These are phyloP conservation scores for Phocoena sinus DNA, from an alignment of 2,113 vertebrate genomes.

Conservation along the genomic window DNA sequence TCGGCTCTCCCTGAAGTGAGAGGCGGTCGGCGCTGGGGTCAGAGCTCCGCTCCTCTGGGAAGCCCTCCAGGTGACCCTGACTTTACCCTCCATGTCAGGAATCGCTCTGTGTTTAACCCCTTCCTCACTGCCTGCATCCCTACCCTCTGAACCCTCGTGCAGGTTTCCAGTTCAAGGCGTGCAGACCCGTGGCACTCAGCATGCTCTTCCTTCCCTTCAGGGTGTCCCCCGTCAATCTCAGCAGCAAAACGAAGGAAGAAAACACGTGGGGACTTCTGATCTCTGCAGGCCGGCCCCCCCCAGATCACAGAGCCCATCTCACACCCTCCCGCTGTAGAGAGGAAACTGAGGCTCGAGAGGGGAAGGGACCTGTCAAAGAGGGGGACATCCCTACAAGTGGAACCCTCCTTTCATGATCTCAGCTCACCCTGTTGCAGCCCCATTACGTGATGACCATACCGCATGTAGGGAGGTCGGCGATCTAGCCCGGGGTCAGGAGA, in stretches of 20 bases:
- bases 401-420: not conserved
- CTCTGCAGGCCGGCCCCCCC: not conserved
- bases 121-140: not conserved
- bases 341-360: not conserved
- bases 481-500: rapidly evolving
- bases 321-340: not conserved
- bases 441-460: rapidly evolving
- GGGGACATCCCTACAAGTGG: not conserved
- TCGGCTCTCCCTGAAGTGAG: not conserved
- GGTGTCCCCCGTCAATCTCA: rapidly evolving
- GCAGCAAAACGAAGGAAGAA: not conserved
- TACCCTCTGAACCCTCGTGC: rapidly evolving
- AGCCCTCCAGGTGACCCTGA: not conserved
- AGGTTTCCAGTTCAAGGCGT: not conserved
- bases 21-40: rapidly evolving
- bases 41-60: not conserved
- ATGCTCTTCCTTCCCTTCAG: no score
- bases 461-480: rapidly evolving
- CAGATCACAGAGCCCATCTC: not conserved
- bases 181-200: not conserved
- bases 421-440: rapidly evolving
- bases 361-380: not conserved
- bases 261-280: not conserved
- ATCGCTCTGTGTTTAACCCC: not conserved
- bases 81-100: no score